These are phyloP conservation scores for Synodontis membranacea DNA, from an alignment of 2,113 vertebrate genomes.

Conservation along the genomic window DNA sequence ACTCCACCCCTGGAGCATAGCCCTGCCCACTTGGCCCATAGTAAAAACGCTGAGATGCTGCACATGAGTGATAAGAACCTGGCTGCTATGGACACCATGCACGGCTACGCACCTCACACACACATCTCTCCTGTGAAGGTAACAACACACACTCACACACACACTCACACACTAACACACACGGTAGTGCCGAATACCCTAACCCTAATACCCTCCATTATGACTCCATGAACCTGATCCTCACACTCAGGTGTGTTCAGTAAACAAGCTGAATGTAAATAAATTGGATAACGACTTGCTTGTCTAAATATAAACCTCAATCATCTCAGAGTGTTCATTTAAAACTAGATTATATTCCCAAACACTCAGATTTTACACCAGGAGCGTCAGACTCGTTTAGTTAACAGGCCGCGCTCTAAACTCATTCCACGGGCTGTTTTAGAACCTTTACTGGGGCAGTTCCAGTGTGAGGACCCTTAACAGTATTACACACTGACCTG, in stretches of 20 bases:
- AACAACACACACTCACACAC: slow-evolving; percentile 33
- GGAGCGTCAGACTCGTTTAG: background rate
- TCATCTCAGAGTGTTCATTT: background rate
- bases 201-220: background rate
- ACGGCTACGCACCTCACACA: slow-evolving; percentile 92
- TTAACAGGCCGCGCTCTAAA: background rate
- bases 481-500: background rate
- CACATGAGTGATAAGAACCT: slow-evolving; percentile 96
- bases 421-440: background rate
- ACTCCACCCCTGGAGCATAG: slow-evolving; percentile 89
- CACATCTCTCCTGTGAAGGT: slow-evolving; percentile 97
- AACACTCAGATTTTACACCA: background rate
- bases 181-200: background rate
- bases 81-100: slow-evolving; percentile 91
- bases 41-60: slow-evolving; percentile 89
- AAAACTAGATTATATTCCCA: background rate
- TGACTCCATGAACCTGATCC: background rate
- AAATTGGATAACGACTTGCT: background rate
- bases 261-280: background rate
- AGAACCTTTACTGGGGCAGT: background rate
- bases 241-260: background rate
- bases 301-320: background rate
- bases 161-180: slow-evolving; percentile 25
- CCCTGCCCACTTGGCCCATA: slow-evolving; percentile 86
- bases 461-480: background rate